A percentile compares a stretch with the other conserved stretches of the same genome.
Evolutionary conservation across 2,888 invertebrate genomes (phyloP).

Genomic region (Apodemia hepburni): DNA sequence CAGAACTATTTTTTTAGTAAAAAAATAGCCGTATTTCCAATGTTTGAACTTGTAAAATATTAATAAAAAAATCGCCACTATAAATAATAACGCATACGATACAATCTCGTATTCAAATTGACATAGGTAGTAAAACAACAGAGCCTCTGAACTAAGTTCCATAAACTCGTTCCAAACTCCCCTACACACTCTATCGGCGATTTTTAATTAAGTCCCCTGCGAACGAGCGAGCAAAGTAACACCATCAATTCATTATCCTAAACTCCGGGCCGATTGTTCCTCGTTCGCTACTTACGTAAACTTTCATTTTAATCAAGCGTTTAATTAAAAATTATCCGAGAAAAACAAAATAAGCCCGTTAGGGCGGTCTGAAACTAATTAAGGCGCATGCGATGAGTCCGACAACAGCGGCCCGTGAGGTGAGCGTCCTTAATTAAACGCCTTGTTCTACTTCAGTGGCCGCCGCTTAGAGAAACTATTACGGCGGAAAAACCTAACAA

Average conservation of each 20-base stretch:
- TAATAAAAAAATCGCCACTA: constrained; percentile 23
- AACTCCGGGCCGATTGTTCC: constrained; percentile 78
- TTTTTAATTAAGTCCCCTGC: constrained; percentile 79
- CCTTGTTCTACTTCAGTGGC: constrained; percentile 66
- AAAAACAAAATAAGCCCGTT: constrained; percentile 80
- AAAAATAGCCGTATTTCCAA: not conserved
- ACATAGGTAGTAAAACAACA: constrained; percentile 74
- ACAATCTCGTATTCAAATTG: constrained; percentile 77
- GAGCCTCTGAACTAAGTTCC: constrained; percentile 70
- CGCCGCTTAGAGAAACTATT: constrained; percentile 65
- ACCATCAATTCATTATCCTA: constrained; percentile 81
- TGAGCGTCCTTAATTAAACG: constrained; percentile 73
- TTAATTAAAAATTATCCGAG: constrained; percentile 81
- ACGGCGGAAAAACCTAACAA: constrained; percentile 59
- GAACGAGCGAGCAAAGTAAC: constrained; percentile 76
- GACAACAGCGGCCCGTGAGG: constrained; percentile 62
- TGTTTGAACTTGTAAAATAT: constrained; percentile 4
- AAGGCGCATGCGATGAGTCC: constrained; percentile 76
- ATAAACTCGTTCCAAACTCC: constrained; percentile 76
- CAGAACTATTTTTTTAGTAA: not conserved
- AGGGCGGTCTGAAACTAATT: constrained; percentile 78
- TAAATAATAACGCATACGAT: constrained; percentile 43
- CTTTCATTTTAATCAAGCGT: constrained; percentile 81
- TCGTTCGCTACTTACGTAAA: constrained; percentile 79
- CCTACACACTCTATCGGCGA: constrained; percentile 79